Percentiles rank a stretch among this genome's conserved stretches.
phyloP scores from a whole-genome alignment of 2,113 vertebrate genomes.

The Propithecus coquereli region DNA sequence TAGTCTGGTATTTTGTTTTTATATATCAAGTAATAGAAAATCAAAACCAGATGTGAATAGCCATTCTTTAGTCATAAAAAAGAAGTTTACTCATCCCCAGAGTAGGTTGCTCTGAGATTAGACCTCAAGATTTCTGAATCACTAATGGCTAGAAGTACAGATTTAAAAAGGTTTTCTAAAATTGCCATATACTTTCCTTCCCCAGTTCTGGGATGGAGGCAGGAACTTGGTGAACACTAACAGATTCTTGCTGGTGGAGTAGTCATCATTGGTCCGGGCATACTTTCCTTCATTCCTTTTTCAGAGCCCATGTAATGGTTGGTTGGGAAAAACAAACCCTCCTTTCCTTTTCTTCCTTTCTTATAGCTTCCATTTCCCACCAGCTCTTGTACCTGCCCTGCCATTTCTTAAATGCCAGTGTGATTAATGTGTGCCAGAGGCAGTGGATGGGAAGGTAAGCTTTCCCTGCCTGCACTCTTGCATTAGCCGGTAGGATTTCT shows the following conservation, averaged over 20 bases:
- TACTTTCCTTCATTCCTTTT: background rate
- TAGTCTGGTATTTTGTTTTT: background rate
- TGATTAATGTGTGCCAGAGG: conserved; percentile 37
- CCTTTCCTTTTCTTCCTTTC: background rate
- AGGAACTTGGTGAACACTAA: background rate
- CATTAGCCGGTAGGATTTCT: conserved; percentile 41
- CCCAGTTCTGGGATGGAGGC: background rate
- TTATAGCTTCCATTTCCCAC: background rate
- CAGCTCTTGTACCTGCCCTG: conserved; percentile 34
- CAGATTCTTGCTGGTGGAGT: background rate
- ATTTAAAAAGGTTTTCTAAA: background rate
- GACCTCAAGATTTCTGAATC: background rate
- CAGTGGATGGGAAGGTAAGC: conserved; percentile 60
- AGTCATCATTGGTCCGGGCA: background rate
- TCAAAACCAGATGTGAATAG: background rate
- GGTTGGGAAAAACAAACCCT: background rate
- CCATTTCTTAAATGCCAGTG: conserved; percentile 44
- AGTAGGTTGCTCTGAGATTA: background rate
- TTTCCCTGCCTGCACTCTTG: background rate
- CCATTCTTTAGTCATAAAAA: background rate
- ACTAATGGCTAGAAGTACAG: background rate
- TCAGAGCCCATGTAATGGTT: background rate
- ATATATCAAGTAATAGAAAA: background rate
- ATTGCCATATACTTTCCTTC: background rate
- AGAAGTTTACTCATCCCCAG: background rate